Evolutionary conservation across 2,888 invertebrate species (phyloP), one percentile per base, ranked within the genome.

Genomic region (Phalera bucephala): DNA sequence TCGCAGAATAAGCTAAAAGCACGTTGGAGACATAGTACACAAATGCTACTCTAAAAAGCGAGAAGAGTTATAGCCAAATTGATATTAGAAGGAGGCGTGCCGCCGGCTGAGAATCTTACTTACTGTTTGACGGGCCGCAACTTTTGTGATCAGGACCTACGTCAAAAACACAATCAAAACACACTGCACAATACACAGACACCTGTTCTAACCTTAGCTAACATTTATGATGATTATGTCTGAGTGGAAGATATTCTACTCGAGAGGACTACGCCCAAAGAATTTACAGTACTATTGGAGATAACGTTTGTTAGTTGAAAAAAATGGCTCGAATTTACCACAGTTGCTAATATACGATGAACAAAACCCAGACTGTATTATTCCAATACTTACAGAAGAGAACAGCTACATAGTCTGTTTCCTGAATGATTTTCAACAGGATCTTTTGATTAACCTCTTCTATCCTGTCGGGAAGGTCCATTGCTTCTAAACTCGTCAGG

Each of bases 381-480:
- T 40, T 41, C 50, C 28, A 56, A 64, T 90, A 96, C 97, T 96
- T 93, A 97, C 97, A 97, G 91, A 97, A 97, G 68, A 97, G 92
- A 59, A 97, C 97, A 37, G 97, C 97, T 57, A 97, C 96, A 77
- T 95, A 97, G 63, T 96, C 95, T 13, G 96, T 96, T 59, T 97
- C 97, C 79, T 96, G 96, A 51, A 97, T 95, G 69, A 97, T 96
- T 88, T 97, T 97, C 42, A 93, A 92, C 52, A 97, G 91, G 69
- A 97, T 96, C 82, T 96, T 96, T 47, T 96, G 93, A 79, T 97
- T 97, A 34, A 97, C 97, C 91, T 97, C 97, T 91, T 97, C 97
- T 82, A 97, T 97, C 81, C 97, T 93, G 88, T 97, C 97, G 31
- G 97, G 97, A 70, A 96, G 91, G 80, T 97, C 97, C 96, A 97